Evolutionary conservation across 2,888 invertebrate genomes (phyloP), one percentile per base, ranked within the genome.

Genomic region (Chrysina gloriosa): DNA sequence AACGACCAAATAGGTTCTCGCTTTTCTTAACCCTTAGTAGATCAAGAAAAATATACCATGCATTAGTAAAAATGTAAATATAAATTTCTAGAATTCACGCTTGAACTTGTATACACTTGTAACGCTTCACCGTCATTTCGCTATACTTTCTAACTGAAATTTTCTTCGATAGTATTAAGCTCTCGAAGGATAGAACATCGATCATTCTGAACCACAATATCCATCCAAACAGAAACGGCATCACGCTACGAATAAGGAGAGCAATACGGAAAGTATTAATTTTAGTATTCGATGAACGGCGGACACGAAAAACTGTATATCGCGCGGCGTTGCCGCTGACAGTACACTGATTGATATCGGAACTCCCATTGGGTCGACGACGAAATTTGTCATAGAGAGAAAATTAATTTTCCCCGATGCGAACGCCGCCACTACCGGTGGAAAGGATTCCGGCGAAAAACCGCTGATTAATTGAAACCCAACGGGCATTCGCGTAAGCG

Each of bases 291-390:
- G 39, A 58, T 39, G 39, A 58, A 58, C 58, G 39, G 25, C 21
- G 39, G 25, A 58, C 58, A 25, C 39, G 58, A 58, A 58, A 58
- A 58, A 58, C 39, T 58, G 58, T 58, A 58, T 58, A 58, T 39
- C 36, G 39, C 58, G 58, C 21, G 31, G 34, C 34, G 36, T 63
- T 63, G 63, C 48, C 63, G 63, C 36, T 63, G 63, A 63, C 63
- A 63, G 63, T 48, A 48, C 63, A 47, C 63, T 63, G 63, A 63
- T 63, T 63, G 63, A 48, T 63, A 63, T 63, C 63, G 50, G 63
- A 50, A 50, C 50, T 63, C 63, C 48, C 63, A 34, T 34, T 58
- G 23, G 58, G 58, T 25, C 39, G 39, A 25, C 39, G 39, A 11
- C 11, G 58, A 39, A 58, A 58, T 39, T 58, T 58, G 39, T 39